phyloP scores from a whole-genome alignment of 2,888 invertebrate genomes.

The Oeneis ivallda region DNA sequence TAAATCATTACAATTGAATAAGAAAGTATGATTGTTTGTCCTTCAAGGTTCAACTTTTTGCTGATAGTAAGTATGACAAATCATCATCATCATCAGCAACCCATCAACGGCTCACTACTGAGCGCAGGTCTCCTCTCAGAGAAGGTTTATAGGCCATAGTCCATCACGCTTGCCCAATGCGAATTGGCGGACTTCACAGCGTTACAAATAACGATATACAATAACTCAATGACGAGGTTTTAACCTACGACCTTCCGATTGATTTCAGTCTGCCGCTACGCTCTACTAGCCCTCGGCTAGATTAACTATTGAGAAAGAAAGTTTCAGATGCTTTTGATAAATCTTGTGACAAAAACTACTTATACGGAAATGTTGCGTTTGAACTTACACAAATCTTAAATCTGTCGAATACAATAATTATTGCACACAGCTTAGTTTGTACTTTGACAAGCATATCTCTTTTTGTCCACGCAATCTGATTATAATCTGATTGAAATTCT shows the following conservation, averaged over 20 bases:
- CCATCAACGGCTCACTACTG: too few relatives aligned
- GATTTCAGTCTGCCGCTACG: not conserved
- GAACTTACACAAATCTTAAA: constrained; percentile 2
- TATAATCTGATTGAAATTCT: not conserved
- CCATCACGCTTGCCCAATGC: too few relatives aligned
- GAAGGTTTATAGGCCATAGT: too few relatives aligned
- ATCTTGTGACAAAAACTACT: not conserved
- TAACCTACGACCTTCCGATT: not conserved
- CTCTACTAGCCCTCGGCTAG: not conserved
- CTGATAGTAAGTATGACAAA: too few relatives aligned
- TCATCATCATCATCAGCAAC: too few relatives aligned
- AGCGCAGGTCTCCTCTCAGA: too few relatives aligned
- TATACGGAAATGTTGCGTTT: constrained; percentile 5
- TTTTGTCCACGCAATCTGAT: not conserved
- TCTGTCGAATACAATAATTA: not conserved
- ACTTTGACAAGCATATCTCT: constrained; percentile 6
- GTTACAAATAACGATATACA: too few relatives aligned
- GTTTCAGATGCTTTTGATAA: not conserved
- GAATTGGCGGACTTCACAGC: too few relatives aligned
- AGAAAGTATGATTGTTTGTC: too few relatives aligned
- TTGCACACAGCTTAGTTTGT: not conserved
- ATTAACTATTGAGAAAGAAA: constrained; percentile 7
- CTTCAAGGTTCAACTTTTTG: too few relatives aligned
- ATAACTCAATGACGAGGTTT: not conserved
- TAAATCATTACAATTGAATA: too few relatives aligned